Conservation (phyloP, 2,797 vertebrate species). For the Coreius guichenoti region DNA sequence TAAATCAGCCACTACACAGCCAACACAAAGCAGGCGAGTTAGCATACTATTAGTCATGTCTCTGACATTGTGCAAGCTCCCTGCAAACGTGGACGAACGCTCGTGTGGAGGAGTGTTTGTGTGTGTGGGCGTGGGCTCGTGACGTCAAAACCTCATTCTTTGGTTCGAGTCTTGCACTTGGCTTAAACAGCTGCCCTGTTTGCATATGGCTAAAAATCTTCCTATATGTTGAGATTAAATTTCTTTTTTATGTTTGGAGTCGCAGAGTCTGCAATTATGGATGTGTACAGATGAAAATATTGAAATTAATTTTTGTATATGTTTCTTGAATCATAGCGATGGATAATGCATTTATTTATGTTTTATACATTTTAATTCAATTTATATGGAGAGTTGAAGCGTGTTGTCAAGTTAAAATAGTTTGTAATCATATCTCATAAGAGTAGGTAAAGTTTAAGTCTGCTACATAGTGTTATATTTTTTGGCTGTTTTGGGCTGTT, state of each 20-base stretch:
- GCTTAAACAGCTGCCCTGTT: neutral
- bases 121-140: neutral
- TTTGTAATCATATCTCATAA: neutral
- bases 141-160: constrained; percentile 33
- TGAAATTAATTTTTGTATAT: neutral
- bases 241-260: neutral
- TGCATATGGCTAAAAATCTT: neutral
- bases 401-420: neutral
- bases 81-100: constrained; percentile 50
- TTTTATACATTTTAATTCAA: neutral
- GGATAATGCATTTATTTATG: neutral
- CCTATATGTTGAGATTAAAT: neutral
- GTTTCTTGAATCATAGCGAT: neutral
- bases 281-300: neutral
- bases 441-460: neutral
- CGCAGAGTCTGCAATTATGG: neutral
- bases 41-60: constrained; percentile 73
- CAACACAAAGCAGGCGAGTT: constrained; percentile 69
- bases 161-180: neutral
- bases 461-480: neutral
- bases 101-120: constrained; percentile 49
- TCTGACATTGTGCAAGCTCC: constrained; percentile 45
- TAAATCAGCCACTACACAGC: constrained; percentile 74
- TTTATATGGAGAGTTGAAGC: neutral
- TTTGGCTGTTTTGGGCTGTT: neutral